Base-by-base conservation (phyloP, 1,140 invertebrate genomes). In the Bombus pascuorum region DNA sequence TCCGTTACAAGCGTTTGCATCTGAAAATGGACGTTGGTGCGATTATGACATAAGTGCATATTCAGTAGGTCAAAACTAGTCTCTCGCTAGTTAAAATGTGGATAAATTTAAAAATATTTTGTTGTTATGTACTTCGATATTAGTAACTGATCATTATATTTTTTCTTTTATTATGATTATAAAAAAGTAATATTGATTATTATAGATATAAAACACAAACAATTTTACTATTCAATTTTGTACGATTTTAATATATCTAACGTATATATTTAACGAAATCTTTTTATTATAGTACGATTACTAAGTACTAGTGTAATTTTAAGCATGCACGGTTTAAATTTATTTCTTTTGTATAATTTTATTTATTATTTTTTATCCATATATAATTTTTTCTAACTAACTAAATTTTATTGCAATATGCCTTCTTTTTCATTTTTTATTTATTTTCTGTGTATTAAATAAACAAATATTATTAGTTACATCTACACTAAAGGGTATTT, bases 21-120 rank as follows among this genome's bases (percentile, higher is more conserved):
- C 68, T 75, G 42, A 75, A 83, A 83, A 83, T 76, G 81, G 81
- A 76, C 72, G 39, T 83, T 83, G 42, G 53, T 73, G 12, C 8
- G 25, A n/a, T 25, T 75, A 22, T 62, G 25, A 66, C 25, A 73
- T 57, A 66, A 68, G 34, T 68, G 5, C 62, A 74, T 44, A 28
- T 47, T 59, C 13, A 73, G 3, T 81, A 73, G 18, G 22, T 73
- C 68, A 53, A 42, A 73, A 81, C 37, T 18, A 44, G 28, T 28
- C 59, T 71, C 28, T 42, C 8, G 9, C 8, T 42, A 44, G 18
- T 32, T 32, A 42, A 42, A 78, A 42, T 10, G 0, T 2, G n/a
- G 5, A 78, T 75, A 34, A 75, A 0, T 57, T 57, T 47, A 37
- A 70, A 32, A 70, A 70, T 34, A 80, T 5, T 25, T 65, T 66